These are phyloP conservation scores for Drosophila anceps DNA, from an alignment of 2,888 invertebrate species.

Conservation along the genomic window DNA sequence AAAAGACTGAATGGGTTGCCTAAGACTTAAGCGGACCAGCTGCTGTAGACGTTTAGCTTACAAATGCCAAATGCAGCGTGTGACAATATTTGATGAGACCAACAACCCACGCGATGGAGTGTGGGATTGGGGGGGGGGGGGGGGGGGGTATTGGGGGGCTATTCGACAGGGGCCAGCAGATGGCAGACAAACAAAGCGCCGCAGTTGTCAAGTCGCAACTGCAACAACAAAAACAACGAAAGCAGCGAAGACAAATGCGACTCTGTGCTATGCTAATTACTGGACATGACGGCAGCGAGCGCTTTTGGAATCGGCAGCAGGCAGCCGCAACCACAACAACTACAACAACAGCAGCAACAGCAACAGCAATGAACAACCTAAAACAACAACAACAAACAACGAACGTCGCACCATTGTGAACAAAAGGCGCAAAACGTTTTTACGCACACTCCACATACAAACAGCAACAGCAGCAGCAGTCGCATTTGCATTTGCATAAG, in stretches of 20 bases:
- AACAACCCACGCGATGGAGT: slow-evolving; percentile 37
- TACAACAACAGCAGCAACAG: slow-evolving; percentile 16
- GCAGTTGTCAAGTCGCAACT: slow-evolving; percentile 63
- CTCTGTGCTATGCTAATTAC: slow-evolving; percentile 80
- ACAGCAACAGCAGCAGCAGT: slow-evolving; percentile 26
- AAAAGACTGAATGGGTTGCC: neutral
- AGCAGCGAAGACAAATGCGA: slow-evolving; percentile 50
- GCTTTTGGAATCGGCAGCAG: slow-evolving; percentile 63
- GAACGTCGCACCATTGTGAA: slow-evolving; percentile 67
- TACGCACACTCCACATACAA: slow-evolving; percentile 68
- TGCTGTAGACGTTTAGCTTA: neutral
- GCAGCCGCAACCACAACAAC: slow-evolving; percentile 14
- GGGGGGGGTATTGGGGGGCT: neutral
- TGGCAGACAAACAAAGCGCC: slow-evolving; percentile 68
- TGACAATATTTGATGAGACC: slow-evolving; percentile 27
- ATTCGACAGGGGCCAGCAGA: slow-evolving; percentile 17
- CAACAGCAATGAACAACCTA: slow-evolving; percentile 4
- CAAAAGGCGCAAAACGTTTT: slow-evolving; percentile 78
- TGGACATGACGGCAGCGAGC: slow-evolving; percentile 74
- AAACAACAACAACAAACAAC: slow-evolving; percentile 15
- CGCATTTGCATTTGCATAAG: slow-evolving; percentile 77
- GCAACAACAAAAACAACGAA: slow-evolving; percentile 15
- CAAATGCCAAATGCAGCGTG: slow-evolving; percentile 20
- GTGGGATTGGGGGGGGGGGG: neutral
- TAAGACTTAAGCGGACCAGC: neutral